Base-by-base conservation (phyloP, 2,113 vertebrate genomes). In the Myiagra hebetior region DNA sequence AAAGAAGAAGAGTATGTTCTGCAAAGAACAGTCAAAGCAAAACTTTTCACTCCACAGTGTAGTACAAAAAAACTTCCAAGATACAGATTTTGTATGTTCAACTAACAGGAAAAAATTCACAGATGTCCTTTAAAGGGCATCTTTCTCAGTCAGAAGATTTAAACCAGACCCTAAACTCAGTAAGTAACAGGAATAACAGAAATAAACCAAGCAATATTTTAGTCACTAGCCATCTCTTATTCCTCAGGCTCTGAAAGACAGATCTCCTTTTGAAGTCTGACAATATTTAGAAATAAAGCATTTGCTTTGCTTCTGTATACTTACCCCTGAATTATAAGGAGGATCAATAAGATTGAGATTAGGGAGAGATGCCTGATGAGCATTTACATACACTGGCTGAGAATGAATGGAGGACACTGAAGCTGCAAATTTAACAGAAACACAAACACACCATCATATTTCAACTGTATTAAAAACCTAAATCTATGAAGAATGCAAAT, bases 341-440 rank as follows among this genome's bases (percentile, higher is more conserved):
- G 96, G 91, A 27, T 97, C 98, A 92, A 91, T 95, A 68, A 97
- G 52, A 82, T 19, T 96, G 89, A 97, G 72, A 79, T 96, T 96
- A 78, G 97, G 81, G 30, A 98, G 73, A 85, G 98, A 95, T 41
- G 91, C 94, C 60, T 97, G 97, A 75, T 60, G 82, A 74, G 85
- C 92, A 93, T 96, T 98, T 60, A 91, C 26, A 85, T 97, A 97
- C 7, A 77, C 85, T 76, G 95, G 50, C 47, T 87, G 91, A 76
- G 89, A 87, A 86, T 50, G 91, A 89, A 79, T 0, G 2, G 74
- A 44, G 44, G 30, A 42, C 68, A 41, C 53, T 62, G 84, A 78
- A 96, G 83, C 98, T 98, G 80, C 60, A 97, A 95, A 91, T 73
- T 84, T 69, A 98, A 97, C 59, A 97, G 68, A 97, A 91, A 94